Percentiles rank a stretch among this genome's conserved stretches.
Conservation (phyloP, 2,888 invertebrate genomes). For the Aethes cnicana region DNA sequence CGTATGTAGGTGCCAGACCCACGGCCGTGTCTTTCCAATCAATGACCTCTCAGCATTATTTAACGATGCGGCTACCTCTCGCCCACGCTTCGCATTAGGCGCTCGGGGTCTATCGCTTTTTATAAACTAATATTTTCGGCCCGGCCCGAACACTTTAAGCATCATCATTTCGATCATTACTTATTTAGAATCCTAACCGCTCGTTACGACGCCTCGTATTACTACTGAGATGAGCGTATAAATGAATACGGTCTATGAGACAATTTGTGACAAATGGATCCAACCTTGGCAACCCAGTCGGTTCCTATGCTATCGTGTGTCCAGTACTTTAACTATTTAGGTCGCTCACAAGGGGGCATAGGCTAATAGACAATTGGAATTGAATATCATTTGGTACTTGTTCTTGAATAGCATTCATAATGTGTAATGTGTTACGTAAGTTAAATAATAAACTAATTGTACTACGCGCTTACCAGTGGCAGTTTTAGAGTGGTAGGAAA, state of each 20-base stretch:
- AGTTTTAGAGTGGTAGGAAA: constrained; percentile 28
- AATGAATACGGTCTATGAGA: constrained; percentile 48
- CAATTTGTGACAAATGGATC: constrained; percentile 75
- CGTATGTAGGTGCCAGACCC: constrained; percentile 37
- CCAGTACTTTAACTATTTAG: constrained; percentile 62
- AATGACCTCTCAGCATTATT: constrained; percentile 72
- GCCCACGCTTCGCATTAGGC: constrained; percentile 62
- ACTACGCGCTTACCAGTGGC: constrained; percentile 1
- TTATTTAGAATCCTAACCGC: constrained; percentile 36
- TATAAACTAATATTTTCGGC: constrained; percentile 54
- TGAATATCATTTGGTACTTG: constrained; percentile 39
- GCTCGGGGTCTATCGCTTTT: constrained; percentile 54
- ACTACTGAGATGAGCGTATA: constrained; percentile 18
- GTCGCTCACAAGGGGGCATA: constrained; percentile 46
- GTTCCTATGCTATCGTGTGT: constrained; percentile 69
- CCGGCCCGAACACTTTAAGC: constrained; percentile 46
- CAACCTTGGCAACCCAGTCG: constrained; percentile 76
- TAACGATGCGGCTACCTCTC: constrained; percentile 64
- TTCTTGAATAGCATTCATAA: constrained; percentile 7
- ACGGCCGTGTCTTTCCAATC: constrained; percentile 59
- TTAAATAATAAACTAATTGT: constrained; percentile 1
- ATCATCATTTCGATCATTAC: constrained; percentile 43
- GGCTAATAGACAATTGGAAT: constrained; percentile 54
- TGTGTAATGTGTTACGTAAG: constrained; percentile 15
- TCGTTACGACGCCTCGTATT: constrained; percentile 20